Evolutionary conservation across 2,888 invertebrate genomes (phyloP), one percentile per base, ranked within the genome.

Genomic region (Lasioglossum malachurum): DNA sequence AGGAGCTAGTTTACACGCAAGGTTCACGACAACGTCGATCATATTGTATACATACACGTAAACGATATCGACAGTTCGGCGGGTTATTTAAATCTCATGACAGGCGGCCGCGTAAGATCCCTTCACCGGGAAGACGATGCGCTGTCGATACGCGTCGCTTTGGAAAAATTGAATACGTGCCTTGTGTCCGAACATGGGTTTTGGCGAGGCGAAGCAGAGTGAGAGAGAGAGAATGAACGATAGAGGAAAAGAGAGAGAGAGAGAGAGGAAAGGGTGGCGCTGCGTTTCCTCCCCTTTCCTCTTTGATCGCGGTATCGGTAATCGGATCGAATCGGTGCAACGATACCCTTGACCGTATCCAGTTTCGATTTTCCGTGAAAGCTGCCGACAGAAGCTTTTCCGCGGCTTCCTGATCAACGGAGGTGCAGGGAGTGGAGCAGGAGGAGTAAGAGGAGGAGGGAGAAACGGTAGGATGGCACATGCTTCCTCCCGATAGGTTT

Each of bases 261-360:
- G 60, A 12, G 16, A 5, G 60, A 5, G 27, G 14, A 19, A 14
- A 4, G 14, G 16, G 8, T 64, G 31, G 12, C 31, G 38, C 23
- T 8, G 23, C 69, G 38, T 69, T 35, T 35, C 19, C 35, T 35
- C 16, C 64, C 64, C 64, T 19, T 1, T 75, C 44, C 73, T 41
- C 81, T 87, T 87, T 86, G 87, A 87, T 86, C 87, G 85, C 2
- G 77, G 38, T 79, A 86, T 83, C 78, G 80, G 53, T 78, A 78
- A 80, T 76, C 74, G 75, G 75, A 86, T 83, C 80, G 77, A 86
- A 74, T 81, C 78, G 78, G 60, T 72, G 79, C 35, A 78, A 78
- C 82, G 82, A 87, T 86, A 87, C 64, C 46, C 80, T 87, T 80
- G 82, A 79, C 75, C 82, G 75, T n/a, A 71, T 57, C 78, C 82